These are phyloP conservation scores for Xestia c-nigrum DNA, from an alignment of 2,888 invertebrate species.

Conservation along the genomic window DNA sequence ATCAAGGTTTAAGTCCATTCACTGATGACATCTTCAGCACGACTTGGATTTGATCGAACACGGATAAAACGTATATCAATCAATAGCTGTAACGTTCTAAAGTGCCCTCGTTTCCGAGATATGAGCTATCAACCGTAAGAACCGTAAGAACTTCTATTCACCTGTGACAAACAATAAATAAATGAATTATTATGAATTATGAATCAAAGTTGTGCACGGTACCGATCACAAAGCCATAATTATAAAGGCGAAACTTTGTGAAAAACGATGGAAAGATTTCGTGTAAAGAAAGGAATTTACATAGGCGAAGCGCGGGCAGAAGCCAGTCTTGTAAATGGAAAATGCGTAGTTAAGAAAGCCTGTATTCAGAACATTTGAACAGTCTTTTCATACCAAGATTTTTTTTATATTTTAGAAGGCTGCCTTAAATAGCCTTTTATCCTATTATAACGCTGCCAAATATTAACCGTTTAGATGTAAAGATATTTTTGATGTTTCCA, in stretches of 20 bases:
- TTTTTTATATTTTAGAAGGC: conserved; percentile 6
- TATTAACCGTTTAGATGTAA: conserved; percentile 18
- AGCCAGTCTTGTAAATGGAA: not conserved
- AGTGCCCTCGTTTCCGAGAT: no score
- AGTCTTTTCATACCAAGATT: not conserved
- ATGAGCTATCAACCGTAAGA: no score
- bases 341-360: not conserved
- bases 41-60: no score
- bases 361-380: not conserved
- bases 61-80: no score
- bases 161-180: no score
- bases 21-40: no score
- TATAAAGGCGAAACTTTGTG: not conserved
- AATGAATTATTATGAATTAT: no score
- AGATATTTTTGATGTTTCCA: conserved; percentile 36
- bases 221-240: no score
- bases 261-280: not conserved
- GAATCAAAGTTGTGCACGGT: no score
- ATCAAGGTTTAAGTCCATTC: no score
- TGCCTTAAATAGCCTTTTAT: not conserved
- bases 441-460: conserved; percentile 26
- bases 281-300: not conserved
- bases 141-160: no score
- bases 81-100: no score
- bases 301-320: not conserved